Conservation (phyloP, 2,113 vertebrate species). For the Mohoua ochrocephala region DNA sequence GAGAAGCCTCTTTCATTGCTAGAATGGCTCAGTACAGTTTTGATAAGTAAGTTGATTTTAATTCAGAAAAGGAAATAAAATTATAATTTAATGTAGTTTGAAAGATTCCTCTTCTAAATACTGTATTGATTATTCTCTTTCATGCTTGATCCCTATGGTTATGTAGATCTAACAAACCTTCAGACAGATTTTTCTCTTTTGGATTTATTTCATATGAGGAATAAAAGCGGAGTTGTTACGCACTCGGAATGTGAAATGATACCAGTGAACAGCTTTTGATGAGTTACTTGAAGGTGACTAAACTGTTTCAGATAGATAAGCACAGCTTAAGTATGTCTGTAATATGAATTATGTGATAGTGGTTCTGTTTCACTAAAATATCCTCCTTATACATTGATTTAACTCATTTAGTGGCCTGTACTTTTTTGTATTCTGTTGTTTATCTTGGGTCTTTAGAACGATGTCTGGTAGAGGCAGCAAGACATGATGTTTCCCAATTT, state of each 20-base stretch:
- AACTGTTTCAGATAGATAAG: neutral
- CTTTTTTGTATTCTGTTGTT: neutral
- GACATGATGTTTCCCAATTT: neutral
- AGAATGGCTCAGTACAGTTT: constrained; percentile 98
- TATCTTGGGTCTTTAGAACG: neutral
- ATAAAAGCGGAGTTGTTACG: neutral
- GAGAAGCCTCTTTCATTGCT: constrained; percentile 96
- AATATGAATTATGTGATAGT: neutral
- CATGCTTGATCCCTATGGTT: neutral
- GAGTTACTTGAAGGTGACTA: neutral
- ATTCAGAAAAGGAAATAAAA: neutral
- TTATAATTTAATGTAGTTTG: neutral
- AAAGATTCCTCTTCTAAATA: neutral
- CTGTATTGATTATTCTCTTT: neutral
- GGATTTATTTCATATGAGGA: neutral
- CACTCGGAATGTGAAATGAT: neutral
- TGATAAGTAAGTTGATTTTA: constrained; percentile 85
- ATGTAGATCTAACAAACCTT: neutral
- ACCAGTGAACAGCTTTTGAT: neutral
- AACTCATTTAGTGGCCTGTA: neutral
- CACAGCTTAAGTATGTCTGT: neutral
- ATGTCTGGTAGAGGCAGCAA: neutral
- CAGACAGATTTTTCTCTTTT: neutral
- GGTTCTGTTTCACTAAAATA: neutral
- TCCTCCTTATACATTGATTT: neutral